Evolutionary conservation across 2,113 vertebrate species (phyloP).

Genomic region (Cnemophilus loriae): DNA sequence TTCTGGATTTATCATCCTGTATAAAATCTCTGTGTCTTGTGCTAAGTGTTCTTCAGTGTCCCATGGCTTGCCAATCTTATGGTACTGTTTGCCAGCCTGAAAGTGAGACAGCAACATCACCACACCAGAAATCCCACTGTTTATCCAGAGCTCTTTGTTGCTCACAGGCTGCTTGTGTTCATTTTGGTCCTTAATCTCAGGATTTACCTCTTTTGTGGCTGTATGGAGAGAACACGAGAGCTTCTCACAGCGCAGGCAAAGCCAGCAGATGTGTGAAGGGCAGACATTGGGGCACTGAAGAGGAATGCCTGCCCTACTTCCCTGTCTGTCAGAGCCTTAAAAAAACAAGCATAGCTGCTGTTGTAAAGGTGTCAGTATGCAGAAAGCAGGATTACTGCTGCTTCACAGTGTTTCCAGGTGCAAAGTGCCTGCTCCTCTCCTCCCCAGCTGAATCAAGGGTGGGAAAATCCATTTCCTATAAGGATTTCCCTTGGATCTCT

Average conservation of each 20-base stretch:
- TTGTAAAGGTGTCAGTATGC: background rate
- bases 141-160: background rate
- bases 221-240: background rate
- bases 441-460: background rate
- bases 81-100: constrained; percentile 48
- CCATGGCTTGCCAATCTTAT: background rate
- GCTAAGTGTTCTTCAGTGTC: constrained; percentile 54
- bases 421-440: background rate
- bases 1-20: background rate
- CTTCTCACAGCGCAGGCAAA: rapidly evolving
- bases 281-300: background rate
- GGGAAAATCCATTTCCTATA: background rate
- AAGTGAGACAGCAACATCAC: background rate
- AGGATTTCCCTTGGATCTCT: background rate
- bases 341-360: background rate
- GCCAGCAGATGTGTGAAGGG: background rate
- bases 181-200: background rate
- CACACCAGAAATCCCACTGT: background rate
- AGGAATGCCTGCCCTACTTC: background rate
- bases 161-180: background rate
- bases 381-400: background rate
- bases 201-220: background rate
- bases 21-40: constrained; percentile 56
- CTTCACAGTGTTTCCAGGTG: background rate
- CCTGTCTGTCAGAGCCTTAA: background rate